Evolutionary conservation across 2,113 vertebrate genomes (phyloP).

Genomic region (Gallinago undulata): DNA sequence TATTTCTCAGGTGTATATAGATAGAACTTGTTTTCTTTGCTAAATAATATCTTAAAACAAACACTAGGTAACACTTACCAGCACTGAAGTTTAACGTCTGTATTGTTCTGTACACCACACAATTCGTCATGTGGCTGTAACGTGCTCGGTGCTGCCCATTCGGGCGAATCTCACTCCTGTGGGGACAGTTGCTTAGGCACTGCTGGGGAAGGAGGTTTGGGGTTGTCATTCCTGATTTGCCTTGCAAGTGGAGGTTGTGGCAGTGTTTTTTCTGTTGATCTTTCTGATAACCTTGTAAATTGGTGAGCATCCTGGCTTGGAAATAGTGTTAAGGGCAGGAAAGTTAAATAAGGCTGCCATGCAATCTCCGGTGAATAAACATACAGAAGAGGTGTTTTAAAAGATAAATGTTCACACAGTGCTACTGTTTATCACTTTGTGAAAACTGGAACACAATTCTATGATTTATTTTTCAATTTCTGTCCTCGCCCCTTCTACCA

Average conservation of each 20-base stretch:
- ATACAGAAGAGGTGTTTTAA: background rate
- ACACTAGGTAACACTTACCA: background rate
- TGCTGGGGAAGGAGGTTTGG: background rate
- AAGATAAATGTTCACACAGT: background rate
- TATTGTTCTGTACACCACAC: background rate
- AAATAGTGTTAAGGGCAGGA: background rate
- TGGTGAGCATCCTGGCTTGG: background rate
- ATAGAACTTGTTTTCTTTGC: background rate
- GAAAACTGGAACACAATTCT: background rate
- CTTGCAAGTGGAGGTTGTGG: background rate
- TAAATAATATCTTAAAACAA: background rate
- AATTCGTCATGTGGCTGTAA: background rate
- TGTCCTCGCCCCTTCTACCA: background rate
- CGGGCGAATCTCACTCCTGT: background rate
- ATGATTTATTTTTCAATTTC: background rate
- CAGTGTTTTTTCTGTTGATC: background rate
- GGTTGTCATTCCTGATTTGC: background rate
- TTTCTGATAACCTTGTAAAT: background rate
- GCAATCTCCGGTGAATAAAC: background rate
- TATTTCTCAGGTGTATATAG: background rate
- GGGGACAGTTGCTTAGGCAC: background rate
- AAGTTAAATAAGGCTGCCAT: background rate
- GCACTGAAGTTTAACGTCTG: background rate
- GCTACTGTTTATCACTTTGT: background rate
- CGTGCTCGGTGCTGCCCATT: background rate